Evolutionary conservation across 2,797 vertebrate genomes (phyloP).

Genomic region (Sciurus carolinensis): DNA sequence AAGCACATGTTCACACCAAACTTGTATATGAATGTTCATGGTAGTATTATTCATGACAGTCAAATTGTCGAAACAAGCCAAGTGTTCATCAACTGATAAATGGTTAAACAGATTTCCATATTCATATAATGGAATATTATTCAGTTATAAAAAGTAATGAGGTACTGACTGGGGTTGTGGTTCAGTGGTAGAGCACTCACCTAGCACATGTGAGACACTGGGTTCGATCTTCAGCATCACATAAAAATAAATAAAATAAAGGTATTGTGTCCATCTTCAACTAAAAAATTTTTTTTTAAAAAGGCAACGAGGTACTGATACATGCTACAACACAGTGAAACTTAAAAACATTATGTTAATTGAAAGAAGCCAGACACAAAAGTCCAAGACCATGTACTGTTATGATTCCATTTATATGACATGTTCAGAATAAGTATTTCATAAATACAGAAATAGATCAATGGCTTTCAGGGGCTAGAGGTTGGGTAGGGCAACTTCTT

Average conservation of each 20-base stretch:
- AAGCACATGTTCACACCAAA: neutral
- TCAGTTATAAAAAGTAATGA: slow-evolving; percentile 26
- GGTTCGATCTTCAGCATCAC: too few relatives aligned
- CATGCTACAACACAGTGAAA: neutral
- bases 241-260: too few relatives aligned
- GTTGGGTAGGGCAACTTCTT: neutral
- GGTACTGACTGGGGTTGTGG: neutral
- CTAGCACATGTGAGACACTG: too few relatives aligned
- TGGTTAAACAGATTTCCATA: neutral
- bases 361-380: slow-evolving; percentile 35
- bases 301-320: neutral
- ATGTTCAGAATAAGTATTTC: slow-evolving; percentile 28
- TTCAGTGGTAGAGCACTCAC: too few relatives aligned
- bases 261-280: too few relatives aligned
- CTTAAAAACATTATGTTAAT: neutral
- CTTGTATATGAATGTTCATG: neutral
- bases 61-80: neutral
- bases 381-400: neutral
- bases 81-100: neutral
- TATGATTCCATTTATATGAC: neutral
- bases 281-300: neutral
- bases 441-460: neutral
- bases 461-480: neutral
- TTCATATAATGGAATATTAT: neutral
- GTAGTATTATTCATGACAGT: neutral